phyloP scores from a whole-genome alignment of 2,888 invertebrate species.

The Desoria tigrina region DNA sequence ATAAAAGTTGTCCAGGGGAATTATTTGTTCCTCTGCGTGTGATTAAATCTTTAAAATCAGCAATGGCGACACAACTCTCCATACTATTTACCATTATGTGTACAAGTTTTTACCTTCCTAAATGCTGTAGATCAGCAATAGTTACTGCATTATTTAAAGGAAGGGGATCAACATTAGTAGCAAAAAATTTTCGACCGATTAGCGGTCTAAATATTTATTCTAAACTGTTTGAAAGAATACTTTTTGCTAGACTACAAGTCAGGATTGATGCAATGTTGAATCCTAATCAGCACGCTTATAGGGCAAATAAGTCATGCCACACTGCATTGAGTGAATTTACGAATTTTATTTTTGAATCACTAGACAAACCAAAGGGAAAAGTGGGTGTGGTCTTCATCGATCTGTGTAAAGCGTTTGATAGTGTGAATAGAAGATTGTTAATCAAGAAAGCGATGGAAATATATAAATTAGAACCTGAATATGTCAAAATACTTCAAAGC shows the following conservation, averaged over 20 bases:
- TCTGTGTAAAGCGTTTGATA: slow-evolving; percentile 7
- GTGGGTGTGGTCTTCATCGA: slow-evolving; percentile 8
- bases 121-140: not conserved
- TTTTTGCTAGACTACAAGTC: not conserved
- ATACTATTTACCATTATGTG: too few relatives aligned
- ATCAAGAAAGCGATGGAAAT: slow-evolving; percentile 8
- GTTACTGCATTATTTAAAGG: not conserved
- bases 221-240: not conserved
- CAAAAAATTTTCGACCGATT: not conserved
- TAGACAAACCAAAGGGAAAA: slow-evolving; percentile 5
- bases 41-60: too few relatives aligned
- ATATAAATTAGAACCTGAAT: slow-evolving; percentile 12
- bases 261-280: not conserved
- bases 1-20: too few relatives aligned
- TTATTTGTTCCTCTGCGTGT: too few relatives aligned
- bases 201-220: not conserved
- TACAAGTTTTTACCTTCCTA: not conserved
- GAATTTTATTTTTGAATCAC: not conserved
- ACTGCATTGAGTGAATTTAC: not conserved
- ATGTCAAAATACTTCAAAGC: not conserved
- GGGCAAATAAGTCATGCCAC: not conserved
- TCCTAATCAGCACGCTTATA: not conserved
- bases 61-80: too few relatives aligned
- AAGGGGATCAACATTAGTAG: not conserved
- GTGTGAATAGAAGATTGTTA: not conserved